A percentile compares a stretch with the other conserved stretches of the same genome.
Conservation (phyloP, 2,888 invertebrate genomes). For the Standfussiana lucernea region DNA sequence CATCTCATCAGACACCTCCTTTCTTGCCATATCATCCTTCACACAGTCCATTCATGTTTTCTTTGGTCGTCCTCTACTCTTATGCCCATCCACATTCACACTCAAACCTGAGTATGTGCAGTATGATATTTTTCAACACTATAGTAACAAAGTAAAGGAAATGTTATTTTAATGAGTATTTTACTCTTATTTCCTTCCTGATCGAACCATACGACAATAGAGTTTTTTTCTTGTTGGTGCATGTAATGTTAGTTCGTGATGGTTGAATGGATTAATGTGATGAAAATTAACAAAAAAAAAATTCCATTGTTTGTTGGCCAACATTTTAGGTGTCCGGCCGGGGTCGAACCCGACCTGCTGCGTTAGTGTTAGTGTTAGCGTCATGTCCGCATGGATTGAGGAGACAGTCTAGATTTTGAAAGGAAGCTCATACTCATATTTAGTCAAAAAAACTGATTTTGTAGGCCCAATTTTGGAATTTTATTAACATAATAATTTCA, state of each 20-base stretch:
- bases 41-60: background rate
- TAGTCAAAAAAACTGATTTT: no score
- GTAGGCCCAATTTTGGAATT: no score
- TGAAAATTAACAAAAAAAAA: background rate
- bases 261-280: background rate
- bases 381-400: background rate
- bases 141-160: background rate
- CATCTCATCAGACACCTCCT: background rate
- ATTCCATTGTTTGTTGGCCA: background rate
- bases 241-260: background rate
- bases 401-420: background rate
- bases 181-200: slow-evolving; percentile 7
- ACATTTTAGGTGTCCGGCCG: background rate
- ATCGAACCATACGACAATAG: background rate
- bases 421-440: no score
- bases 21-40: background rate
- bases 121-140: background rate
- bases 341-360: background rate
- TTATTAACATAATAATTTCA: no score
- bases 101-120: background rate
- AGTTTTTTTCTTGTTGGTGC: background rate
- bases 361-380: background rate
- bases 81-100: background rate
- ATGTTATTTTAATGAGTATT: background rate
- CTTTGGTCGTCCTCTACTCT: background rate